Base-by-base conservation (phyloP, 2,113 vertebrate species). In the Sterrhoptilus dennistouni region DNA sequence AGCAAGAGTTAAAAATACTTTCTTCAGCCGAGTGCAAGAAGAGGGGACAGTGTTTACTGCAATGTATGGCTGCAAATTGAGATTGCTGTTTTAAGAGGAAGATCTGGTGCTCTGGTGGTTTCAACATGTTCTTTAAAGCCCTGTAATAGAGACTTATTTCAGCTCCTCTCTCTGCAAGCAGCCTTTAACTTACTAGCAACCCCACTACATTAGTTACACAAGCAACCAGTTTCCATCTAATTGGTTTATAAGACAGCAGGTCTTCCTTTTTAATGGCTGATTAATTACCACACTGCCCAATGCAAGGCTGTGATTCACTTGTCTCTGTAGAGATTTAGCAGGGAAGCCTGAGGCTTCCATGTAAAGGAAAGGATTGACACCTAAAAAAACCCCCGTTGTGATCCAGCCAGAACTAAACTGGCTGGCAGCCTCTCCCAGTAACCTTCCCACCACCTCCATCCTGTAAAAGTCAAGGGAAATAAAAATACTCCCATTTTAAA, bases 201-300 rank as follows among this genome's bases (percentile, higher is more conserved):
- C 88, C 61, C 81, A 76, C 60, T 92, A 87, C 90, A 94, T 96
- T 68, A 92, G 86, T 92, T 93, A 91, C 74, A 96, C 81, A 80
- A 92, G 78, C 91, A 95, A 96, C 88, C 79, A 38, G 94, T 79
- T 95, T 49, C 75, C 27, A 54, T 91, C 61, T 91, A 96, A 97
- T 94, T 95, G 83, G 88, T 96, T 94, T 97, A 45, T 93, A 94
- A 97, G 86, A 82, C 91, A 97, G 91, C 88, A 93, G 90, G 90
- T 88, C 61, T 92, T 78, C 85, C 88, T 96, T 86, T 83, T 92
- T 75, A 97, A 81, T 29, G 88, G 83, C 64, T 95, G 95, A 97
- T 97, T 83, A 96, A 97, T 92, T 90, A 57, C 81, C 75, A 79
- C 29, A 18, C 80, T 94, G 86, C 75, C 94, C 91, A 95, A 56